Conservation (phyloP, 2,113 vertebrate genomes). For the Otis tarda region DNA sequence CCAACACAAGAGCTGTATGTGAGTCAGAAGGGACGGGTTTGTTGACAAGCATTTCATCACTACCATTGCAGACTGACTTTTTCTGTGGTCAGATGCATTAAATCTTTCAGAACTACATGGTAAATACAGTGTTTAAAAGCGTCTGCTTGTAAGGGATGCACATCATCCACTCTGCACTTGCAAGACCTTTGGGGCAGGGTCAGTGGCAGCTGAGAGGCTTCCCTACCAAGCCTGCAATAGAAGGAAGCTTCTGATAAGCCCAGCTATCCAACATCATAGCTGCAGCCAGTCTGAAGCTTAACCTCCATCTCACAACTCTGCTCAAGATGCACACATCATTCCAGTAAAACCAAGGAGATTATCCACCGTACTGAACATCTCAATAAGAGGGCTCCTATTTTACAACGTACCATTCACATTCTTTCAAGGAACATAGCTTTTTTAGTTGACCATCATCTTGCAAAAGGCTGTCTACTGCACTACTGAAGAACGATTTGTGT, state of each 20-base stretch:
- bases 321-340: background rate
- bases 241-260: background rate
- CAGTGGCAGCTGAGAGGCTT: background rate
- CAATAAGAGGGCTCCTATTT: background rate
- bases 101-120: accelerated
- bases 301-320: background rate
- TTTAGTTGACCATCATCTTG: background rate
- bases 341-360: background rate
- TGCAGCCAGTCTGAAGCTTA: background rate
- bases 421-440: background rate
- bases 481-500: background rate
- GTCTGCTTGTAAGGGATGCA: background rate
- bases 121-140: background rate
- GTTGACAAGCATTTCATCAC: background rate
- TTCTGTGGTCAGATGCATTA: background rate
- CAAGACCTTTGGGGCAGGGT: background rate
- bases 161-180: background rate
- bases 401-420: background rate
- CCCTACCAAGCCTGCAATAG: background rate
- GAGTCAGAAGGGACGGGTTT: background rate
- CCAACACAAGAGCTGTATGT: background rate
- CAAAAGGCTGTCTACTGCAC: background rate
- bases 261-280: background rate
- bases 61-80: background rate
- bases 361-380: too few species aligned